Percentiles rank a stretch among this genome's conserved stretches.
These are phyloP conservation scores for Volucella bombylans DNA, from an alignment of 2,888 invertebrate genomes.

Conservation along the genomic window DNA sequence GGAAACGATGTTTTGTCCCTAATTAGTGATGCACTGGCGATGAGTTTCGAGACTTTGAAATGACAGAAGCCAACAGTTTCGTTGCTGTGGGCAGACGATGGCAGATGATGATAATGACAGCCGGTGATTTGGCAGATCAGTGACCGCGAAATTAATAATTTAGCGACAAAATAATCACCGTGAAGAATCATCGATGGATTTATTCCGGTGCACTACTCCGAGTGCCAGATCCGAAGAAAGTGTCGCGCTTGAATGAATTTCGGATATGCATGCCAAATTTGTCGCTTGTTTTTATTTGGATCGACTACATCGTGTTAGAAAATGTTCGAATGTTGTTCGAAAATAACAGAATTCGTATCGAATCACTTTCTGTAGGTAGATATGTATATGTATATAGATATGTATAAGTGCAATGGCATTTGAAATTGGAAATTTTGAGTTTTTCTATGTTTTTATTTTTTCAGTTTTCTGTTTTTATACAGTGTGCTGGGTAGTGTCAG, in stretches of 20 bases:
- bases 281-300: background rate
- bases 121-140: slow-evolving; percentile 59
- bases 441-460: no score
- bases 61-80: background rate
- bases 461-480: no score
- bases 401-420: background rate
- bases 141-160: slow-evolving; percentile 58
- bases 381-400: background rate
- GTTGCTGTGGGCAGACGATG: slow-evolving; percentile 22
- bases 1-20: slow-evolving; percentile 2
- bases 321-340: slow-evolving; percentile 11
- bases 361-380: background rate
- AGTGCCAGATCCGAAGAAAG: slow-evolving; percentile 26
- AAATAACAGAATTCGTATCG: background rate
- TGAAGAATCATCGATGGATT: slow-evolving; percentile 46
- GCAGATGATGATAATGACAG: slow-evolving; percentile 48
- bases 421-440: slow-evolving; percentile 4
- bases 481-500: no score
- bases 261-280: background rate
- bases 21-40: slow-evolving; percentile 43
- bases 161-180: slow-evolving; percentile 51
- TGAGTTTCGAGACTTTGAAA: slow-evolving; percentile 31
- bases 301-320: slow-evolving; percentile 35
- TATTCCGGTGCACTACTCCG: slow-evolving; percentile 16
- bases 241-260: slow-evolving; percentile 30